Evolutionary conservation across 2,797 vertebrate species (phyloP).

Genomic region (Kryptopterus vitreolus): DNA sequence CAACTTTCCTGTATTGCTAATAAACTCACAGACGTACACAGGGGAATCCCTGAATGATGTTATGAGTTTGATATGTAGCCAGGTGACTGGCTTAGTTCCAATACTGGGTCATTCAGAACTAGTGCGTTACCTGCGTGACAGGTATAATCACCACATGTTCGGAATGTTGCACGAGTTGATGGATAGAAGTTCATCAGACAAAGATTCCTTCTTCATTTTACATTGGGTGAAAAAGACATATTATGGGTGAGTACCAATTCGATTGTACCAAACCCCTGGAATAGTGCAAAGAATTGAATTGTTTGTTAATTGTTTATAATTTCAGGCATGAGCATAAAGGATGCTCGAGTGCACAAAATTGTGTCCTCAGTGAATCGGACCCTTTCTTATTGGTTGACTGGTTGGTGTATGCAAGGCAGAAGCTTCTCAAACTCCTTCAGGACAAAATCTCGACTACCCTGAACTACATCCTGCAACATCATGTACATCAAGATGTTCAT

Average conservation of each 20-base stretch:
- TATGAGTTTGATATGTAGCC: not conserved
- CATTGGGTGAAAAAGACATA: constrained; percentile 52
- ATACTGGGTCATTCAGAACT: constrained; percentile 4
- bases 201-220: constrained; percentile 47
- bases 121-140: constrained; percentile 35
- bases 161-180: constrained; percentile 53
- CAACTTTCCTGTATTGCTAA: constrained; percentile 52
- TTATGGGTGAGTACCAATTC: constrained; percentile 54
- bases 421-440: constrained; percentile 54
- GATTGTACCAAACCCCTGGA: not conserved
- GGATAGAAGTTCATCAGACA: constrained; percentile 27
- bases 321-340: constrained; percentile 52
- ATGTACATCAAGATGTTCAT: not conserved
- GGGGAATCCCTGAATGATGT: constrained; percentile 28
- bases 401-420: constrained; percentile 43
- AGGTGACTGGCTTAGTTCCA: constrained; percentile 40
- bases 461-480: constrained; percentile 51
- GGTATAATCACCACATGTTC: constrained; percentile 49
- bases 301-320: constrained; percentile 30
- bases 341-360: not conserved
- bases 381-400: constrained; percentile 48
- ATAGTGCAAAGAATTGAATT: not conserved
- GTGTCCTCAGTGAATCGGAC: constrained; percentile 48
- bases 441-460: constrained; percentile 33
- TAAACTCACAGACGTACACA: constrained; percentile 14